A percentile compares a stretch with the other conserved stretches of the same genome.
phyloP scores from a whole-genome alignment of 2,888 invertebrate species.

The Atrina japonica region DNA sequence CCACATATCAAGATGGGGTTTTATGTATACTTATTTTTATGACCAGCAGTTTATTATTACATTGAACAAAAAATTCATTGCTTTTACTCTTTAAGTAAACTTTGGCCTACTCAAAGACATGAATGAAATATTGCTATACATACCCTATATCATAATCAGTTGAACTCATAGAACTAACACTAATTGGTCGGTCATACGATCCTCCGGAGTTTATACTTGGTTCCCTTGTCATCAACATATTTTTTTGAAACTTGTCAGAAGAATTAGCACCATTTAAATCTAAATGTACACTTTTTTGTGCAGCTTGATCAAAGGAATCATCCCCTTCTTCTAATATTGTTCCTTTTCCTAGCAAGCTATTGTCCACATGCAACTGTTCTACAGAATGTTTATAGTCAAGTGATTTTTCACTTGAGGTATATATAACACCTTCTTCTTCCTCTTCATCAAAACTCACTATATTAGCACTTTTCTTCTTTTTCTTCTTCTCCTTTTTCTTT shows the following conservation, averaged over 20 bases:
- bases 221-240: conserved; percentile 35
- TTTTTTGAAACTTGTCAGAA: not conserved
- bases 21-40: no score
- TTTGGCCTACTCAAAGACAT: no score
- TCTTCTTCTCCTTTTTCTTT: conserved; percentile 81
- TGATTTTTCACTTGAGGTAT: no score
- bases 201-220: conserved; percentile 56
- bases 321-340: conserved; percentile 5
- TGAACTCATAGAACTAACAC: conserved; percentile 63
- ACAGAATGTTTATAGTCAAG: no score
- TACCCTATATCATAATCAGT: conserved; percentile 67
- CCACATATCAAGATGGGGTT: no score
- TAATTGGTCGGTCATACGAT: conserved; percentile 47
- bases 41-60: no score
- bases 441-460: conserved; percentile 88
- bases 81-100: no score
- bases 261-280: conserved; percentile 7
- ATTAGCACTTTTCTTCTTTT: conserved; percentile 85
- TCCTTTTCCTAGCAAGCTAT: not conserved
- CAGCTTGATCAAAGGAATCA: conserved; percentile 1
- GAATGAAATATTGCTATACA: not conserved
- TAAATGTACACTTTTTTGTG: conserved; percentile 1
- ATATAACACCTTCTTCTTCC: conserved; percentile 65
- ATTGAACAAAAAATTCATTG: no score
- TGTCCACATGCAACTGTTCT: no score